phyloP scores from a whole-genome alignment of 2,797 vertebrate species.

The Diglossa cyanea region DNA sequence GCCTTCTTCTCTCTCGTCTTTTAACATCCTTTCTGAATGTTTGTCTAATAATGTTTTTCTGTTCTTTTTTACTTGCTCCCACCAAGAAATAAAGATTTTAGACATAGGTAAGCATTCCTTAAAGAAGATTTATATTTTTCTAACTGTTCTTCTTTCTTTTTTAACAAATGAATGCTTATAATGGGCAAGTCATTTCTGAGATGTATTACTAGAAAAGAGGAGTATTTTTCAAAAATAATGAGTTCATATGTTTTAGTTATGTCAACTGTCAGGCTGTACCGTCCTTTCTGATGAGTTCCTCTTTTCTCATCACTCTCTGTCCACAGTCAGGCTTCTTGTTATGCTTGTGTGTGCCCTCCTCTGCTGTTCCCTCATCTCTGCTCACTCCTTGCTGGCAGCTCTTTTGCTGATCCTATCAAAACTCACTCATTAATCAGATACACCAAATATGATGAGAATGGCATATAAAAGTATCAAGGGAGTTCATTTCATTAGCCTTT shows the following conservation, averaged over 20 bases:
- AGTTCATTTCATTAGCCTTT: constrained; percentile 1
- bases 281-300: constrained; percentile 35
- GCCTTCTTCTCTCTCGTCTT: constrained; percentile 59
- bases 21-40: constrained; percentile 63
- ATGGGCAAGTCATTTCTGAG: constrained; percentile 55
- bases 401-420: constrained; percentile 23
- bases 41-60: constrained; percentile 76
- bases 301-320: constrained; percentile 44
- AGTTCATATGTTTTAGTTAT: constrained; percentile 65
- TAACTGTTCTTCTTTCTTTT: constrained; percentile 52
- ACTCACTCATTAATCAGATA: constrained; percentile 8
- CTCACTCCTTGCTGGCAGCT: constrained; percentile 16
- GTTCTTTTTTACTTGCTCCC: constrained; percentile 79
- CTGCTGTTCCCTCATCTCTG: not conserved
- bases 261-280: constrained; percentile 47
- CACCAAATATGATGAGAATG: not conserved
- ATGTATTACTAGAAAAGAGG: constrained; percentile 42
- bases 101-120: constrained; percentile 95
- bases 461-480: not conserved
- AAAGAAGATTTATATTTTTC: constrained; percentile 69
- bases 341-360: not conserved
- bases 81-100: constrained; percentile 99
- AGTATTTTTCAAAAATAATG: constrained; percentile 65
- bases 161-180: constrained; percentile 65
- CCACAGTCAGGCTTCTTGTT: not conserved